Conservation (phyloP, 64 coral and sea anemone genomes). For the Astreopora myriophthalma region DNA sequence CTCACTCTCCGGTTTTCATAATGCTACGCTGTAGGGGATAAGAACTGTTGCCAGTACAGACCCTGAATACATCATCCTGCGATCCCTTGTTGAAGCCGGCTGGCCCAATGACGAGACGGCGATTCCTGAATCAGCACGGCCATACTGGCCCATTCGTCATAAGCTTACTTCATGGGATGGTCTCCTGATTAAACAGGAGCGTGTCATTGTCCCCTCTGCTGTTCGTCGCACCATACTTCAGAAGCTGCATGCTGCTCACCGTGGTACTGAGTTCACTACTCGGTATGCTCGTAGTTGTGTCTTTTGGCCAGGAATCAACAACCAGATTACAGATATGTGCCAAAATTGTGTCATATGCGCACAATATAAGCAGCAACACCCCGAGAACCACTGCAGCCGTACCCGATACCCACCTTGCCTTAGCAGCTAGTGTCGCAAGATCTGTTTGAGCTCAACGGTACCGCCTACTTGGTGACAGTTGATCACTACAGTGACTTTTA, state of each 20-base stretch:
- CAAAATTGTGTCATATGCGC: conserved; percentile 25
- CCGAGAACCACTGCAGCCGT: conserved; percentile 44
- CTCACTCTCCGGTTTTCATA: conserved; percentile 25
- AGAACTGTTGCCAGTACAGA: neutral
- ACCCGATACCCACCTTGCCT: conserved; percentile 35
- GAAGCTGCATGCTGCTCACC: conserved; percentile 64
- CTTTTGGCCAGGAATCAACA: too few relatives aligned
- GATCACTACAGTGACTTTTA: too few relatives aligned
- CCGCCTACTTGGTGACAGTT: too few relatives aligned
- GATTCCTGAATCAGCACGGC: neutral
- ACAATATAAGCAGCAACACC: conserved; percentile 15
- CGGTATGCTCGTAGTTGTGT: neutral
- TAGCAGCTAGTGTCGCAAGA: conserved; percentile 58
- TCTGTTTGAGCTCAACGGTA: conserved; percentile 68
- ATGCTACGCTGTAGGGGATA: conserved; percentile 34
- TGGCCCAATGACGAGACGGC: conserved; percentile 21
- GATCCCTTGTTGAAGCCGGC: conserved; percentile 1
- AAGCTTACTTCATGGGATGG: conserved; percentile 58
- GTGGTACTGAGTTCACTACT: conserved; percentile 23
- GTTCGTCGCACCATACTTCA: conserved; percentile 26
- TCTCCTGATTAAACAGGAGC: conserved; percentile 71
- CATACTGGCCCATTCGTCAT: conserved; percentile 50
- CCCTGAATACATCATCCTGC: conserved; percentile 8
- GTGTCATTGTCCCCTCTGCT: conserved; percentile 54
- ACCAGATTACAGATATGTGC: too few relatives aligned